Percentiles rank a stretch among this genome's conserved stretches.
Evolutionary conservation across 1,140 invertebrate genomes (phyloP).

Genomic region (Bombus superbus): DNA sequence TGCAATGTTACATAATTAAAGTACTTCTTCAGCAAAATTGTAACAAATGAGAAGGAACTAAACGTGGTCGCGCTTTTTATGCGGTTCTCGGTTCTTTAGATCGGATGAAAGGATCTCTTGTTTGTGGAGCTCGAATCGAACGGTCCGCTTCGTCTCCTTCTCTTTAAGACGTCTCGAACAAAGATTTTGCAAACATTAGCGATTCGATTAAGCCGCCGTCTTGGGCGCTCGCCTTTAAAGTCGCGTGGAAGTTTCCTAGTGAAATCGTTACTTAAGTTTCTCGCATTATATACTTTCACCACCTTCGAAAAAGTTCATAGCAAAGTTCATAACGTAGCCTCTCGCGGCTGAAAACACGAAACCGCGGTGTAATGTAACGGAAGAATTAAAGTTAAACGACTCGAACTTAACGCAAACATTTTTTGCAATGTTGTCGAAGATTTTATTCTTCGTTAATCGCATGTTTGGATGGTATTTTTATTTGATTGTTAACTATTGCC

Average conservation of each 20-base stretch:
- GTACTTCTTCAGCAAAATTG: no score
- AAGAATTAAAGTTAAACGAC: constrained; percentile 12
- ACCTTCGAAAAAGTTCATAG: constrained; percentile 52
- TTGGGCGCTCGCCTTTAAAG: constrained; percentile 68
- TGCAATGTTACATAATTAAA: no score
- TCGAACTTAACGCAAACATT: background rate
- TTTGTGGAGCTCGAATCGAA: background rate
- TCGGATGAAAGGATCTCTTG: constrained; percentile 29
- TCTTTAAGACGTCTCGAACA: constrained; percentile 66
- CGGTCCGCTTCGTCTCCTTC: constrained; percentile 43
- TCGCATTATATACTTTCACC: constrained; percentile 69
- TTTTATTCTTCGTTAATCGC: background rate
- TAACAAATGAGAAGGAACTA: no score
- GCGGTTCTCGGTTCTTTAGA: no score
- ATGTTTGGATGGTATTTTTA: background rate
- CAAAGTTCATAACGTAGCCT: constrained; percentile 26
- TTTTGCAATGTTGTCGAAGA: background rate
- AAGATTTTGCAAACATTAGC: constrained; percentile 72
- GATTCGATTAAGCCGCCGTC: constrained; percentile 70
- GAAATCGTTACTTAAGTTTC: constrained; percentile 72
- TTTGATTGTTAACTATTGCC: no score
- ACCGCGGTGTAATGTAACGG: background rate
- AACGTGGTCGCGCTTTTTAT: no score
- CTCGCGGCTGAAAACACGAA: background rate
- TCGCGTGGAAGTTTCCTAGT: constrained; percentile 64